These are phyloP conservation scores for Nesospiza acunhae DNA, from an alignment of 2,113 vertebrate genomes.

Conservation along the genomic window DNA sequence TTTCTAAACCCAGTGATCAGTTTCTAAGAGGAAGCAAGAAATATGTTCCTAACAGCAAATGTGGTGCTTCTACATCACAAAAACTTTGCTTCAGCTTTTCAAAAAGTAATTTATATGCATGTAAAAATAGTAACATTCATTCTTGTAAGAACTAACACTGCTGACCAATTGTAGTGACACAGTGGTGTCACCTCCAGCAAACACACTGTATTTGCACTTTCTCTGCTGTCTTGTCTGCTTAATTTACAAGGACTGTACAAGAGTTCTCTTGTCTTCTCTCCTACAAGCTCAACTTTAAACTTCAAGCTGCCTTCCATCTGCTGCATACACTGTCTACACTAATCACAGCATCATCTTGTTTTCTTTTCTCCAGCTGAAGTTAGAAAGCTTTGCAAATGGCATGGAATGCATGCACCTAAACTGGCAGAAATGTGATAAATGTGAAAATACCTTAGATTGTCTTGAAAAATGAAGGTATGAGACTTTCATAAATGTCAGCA, in stretches of 20 bases:
- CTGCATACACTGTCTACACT: not conserved
- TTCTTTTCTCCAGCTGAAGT: not conserved
- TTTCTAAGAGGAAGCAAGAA: not conserved
- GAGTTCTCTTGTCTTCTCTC: not conserved
- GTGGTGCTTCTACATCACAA: not conserved
- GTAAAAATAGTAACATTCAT: not conserved
- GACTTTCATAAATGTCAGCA: not conserved
- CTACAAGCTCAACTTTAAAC: not conserved
- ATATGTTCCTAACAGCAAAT: not conserved
- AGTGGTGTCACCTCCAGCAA: not conserved
- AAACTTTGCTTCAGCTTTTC: not conserved
- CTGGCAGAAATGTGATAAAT: not conserved
- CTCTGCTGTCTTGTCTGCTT: not conserved
- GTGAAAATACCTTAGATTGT: not conserved
- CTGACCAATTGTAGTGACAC: not conserved
- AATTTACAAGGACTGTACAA: not conserved
- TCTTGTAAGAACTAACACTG: not conserved
- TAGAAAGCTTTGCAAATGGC: not conserved
- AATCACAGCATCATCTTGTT: not conserved
- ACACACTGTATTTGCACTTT: not conserved
- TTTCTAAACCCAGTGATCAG: not conserved
- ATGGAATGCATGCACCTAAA: not conserved
- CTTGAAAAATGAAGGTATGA: not conserved
- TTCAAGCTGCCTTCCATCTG: not conserved
- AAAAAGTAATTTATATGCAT: not conserved